Evolutionary conservation across 2,797 vertebrate genomes (phyloP).

Genomic region (Mus spretus): DNA sequence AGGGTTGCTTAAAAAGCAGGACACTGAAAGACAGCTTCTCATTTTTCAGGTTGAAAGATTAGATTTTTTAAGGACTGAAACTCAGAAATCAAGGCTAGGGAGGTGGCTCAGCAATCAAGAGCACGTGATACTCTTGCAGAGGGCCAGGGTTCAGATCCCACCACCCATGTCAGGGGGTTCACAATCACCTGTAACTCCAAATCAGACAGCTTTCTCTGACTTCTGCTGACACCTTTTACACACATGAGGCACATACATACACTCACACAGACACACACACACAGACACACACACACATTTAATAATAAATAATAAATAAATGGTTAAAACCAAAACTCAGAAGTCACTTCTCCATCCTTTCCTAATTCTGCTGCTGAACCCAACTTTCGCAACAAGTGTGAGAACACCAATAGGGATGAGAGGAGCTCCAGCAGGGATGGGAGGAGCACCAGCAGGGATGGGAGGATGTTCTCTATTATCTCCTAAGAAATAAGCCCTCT

Average conservation of each 20-base stretch:
- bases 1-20: slow-evolving; percentile 57
- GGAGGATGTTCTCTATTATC: neutral
- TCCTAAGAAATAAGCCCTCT: slow-evolving; percentile 33
- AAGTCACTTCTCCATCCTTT: slow-evolving; percentile 16
- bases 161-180: neutral
- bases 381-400: slow-evolving; percentile 39
- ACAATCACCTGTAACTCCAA: neutral
- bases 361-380: neutral
- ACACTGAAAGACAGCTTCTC: slow-evolving; percentile 31
- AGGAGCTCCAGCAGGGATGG: neutral
- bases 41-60: slow-evolving; percentile 45
- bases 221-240: neutral
- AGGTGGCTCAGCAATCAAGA: neutral
- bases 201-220: neutral
- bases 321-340: slow-evolving; percentile 1
- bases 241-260: neutral
- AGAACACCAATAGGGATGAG: neutral
- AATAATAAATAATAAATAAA: neutral
- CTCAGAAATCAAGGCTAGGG: neutral
- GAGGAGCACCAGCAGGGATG: no score
- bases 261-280: neutral
- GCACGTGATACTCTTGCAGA: neutral
- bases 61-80: slow-evolving; percentile 39
- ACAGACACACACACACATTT: neutral
- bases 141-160: neutral